Percentiles rank a stretch among this genome's conserved stretches.
These are phyloP conservation scores for Climacteris rufus DNA, from an alignment of 2,113 vertebrate genomes.

Conservation along the genomic window DNA sequence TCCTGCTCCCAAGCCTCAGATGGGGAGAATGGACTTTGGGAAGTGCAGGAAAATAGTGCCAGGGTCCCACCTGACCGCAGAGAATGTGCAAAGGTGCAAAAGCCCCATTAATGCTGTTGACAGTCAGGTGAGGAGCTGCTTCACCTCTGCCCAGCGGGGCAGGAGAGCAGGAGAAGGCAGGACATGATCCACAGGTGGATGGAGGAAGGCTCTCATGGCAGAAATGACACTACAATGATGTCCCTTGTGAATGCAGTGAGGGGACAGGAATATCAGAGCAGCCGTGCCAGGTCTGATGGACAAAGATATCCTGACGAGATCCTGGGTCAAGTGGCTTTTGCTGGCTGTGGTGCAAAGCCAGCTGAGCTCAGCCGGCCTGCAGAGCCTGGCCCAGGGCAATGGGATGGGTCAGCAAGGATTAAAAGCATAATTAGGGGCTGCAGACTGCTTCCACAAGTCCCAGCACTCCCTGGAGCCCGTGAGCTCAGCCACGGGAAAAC, in stretches of 20 bases:
- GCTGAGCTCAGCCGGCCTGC: neutral
- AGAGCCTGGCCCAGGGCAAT: neutral
- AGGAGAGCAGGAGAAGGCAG: neutral
- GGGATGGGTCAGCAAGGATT: neutral
- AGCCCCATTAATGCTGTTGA: accelerated
- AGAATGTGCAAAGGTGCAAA: neutral
- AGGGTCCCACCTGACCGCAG: neutral
- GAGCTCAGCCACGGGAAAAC: neutral
- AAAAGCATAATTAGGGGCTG: neutral
- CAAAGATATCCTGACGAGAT: neutral
- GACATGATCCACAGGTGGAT: neutral
- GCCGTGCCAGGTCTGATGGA: neutral
- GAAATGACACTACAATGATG: neutral
- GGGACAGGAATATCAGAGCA: neutral
- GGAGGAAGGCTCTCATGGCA: neutral
- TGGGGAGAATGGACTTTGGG: neutral
- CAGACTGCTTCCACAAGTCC: conserved; percentile 47
- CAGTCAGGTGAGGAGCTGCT: neutral
- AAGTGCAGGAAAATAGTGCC: neutral
- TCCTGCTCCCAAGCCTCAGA: neutral
- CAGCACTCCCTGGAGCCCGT: neutral
- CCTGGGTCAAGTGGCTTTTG: conserved; percentile 19
- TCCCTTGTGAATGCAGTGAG: accelerated
- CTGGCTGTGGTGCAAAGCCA: neutral
- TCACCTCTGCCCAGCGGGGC: neutral